Base-by-base conservation (phyloP, 1,140 invertebrate genomes). In the Eueides isabella region DNA sequence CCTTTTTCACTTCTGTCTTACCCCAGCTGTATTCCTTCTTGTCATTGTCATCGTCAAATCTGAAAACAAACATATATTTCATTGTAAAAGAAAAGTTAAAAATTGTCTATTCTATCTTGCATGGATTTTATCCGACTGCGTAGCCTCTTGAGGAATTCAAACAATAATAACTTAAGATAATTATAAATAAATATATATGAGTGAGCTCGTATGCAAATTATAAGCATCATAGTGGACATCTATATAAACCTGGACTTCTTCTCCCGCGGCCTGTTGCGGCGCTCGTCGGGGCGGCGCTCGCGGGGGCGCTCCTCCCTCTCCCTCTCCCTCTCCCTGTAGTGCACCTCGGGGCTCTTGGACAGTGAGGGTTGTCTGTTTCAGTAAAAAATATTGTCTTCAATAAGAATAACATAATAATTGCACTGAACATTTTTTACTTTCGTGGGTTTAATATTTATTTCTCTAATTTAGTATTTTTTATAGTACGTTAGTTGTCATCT, bases 21-120 rank as follows among this genome's bases (percentile, higher is more conserved):
- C 96, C 96, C 96, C 96, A 97, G 75, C 95, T 94, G 67, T 94
- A 95, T 30, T 94, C 94, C 66, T 94, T 93, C 48, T 93, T 90
- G 74, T 95, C 94, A 2, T 91, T 87, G 5, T 85, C 81, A 61
- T 86, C 85, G 2, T 82, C 82, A 73, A 67, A 67, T 63, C 61
- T 29, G 5, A 14, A 38, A 72, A 61, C 65, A 55, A 26, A 48
- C 35, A 48, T n/a, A 19, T 19, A 2, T 48, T 48, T 48, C n/a
- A 9, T 48, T 19, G 41, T 44, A n/a, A 44, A 16, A 35, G 12
- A 38, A 16, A 16, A 3, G 35, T 12, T 14, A 33, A 33, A 33
- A 9, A 33, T 9, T 33, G 9, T 9, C 11, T 38, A 14, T 38
- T 12, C 35, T 38, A 14, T 38, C 16, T 38, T 38, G 4, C 35